phyloP scores from a whole-genome alignment of 2,113 vertebrate species.

The Elaphurus davidianus region DNA sequence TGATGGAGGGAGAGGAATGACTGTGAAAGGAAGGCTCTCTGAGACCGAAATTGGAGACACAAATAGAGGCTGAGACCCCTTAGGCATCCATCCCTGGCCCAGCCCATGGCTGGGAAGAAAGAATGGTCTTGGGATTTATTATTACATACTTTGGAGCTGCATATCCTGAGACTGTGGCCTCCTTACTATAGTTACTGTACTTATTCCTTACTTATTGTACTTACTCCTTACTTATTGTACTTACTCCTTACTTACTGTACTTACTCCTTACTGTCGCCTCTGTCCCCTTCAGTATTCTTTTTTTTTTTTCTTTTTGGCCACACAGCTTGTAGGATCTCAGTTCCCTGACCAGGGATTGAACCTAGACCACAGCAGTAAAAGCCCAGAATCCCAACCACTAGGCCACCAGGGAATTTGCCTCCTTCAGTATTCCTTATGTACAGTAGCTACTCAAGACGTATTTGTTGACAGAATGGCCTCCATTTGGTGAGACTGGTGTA shows the following conservation, averaged over 20 bases:
- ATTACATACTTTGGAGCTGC: background rate
- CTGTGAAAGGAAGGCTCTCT: background rate
- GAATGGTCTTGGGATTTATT: rapidly evolving
- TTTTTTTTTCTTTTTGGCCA: background rate
- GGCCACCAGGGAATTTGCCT: background rate
- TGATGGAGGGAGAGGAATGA: background rate
- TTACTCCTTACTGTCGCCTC: background rate
- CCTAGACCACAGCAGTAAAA: background rate
- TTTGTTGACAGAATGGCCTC: background rate
- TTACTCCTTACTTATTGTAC: background rate
- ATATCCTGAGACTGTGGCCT: background rate
- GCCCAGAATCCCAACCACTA: background rate
- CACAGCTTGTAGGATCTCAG: background rate
- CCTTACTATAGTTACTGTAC: background rate
- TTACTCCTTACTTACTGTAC: too few relatives aligned
- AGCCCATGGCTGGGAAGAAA: background rate
- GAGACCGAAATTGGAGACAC: background rate
- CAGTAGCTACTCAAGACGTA: rapidly evolving
- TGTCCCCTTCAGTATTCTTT: background rate
- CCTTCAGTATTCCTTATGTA: background rate
- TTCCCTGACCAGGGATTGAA: background rate
- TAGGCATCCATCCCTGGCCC: rapidly evolving
- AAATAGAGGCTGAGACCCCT: background rate
- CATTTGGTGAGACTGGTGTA: background rate
- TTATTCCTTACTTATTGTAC: too few relatives aligned